Evolutionary conservation across 2,113 vertebrate genomes (phyloP).

Genomic region (Callipepla squamata): DNA sequence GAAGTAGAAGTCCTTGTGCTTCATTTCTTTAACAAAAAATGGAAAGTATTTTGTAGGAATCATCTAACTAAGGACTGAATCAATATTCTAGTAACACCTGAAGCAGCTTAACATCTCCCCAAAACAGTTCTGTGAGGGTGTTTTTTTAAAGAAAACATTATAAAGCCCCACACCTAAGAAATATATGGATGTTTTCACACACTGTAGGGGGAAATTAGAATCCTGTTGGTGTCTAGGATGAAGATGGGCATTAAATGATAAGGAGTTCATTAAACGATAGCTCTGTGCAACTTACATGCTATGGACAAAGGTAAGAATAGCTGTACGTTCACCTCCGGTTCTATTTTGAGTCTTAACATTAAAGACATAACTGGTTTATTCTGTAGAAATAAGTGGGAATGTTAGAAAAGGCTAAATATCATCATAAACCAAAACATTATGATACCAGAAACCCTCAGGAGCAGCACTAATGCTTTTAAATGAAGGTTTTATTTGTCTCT

Average conservation of each 20-base stretch:
- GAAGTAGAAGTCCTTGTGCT: background rate
- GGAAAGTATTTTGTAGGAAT: background rate
- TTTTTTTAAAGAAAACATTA: background rate
- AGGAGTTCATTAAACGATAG: background rate
- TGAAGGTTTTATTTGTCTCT: slow-evolving; percentile 83
- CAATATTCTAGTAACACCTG: background rate
- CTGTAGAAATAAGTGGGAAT: slow-evolving; percentile 75
- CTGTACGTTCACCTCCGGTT: background rate
- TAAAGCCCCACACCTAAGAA: background rate
- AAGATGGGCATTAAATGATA: background rate
- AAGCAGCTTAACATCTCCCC: background rate
- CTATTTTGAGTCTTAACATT: slow-evolving; percentile 58
- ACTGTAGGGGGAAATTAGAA: background rate
- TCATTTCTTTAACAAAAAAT: background rate
- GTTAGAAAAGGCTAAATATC: slow-evolving; percentile 76
- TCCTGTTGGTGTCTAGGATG: background rate
- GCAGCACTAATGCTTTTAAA: slow-evolving; percentile 82
- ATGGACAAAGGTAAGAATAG: background rate
- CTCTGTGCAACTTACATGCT: background rate
- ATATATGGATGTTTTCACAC: background rate
- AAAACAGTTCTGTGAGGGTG: background rate
- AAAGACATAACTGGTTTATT: slow-evolving; percentile 70
- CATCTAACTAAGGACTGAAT: background rate
- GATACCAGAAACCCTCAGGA: slow-evolving; percentile 80
- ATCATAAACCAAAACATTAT: slow-evolving; percentile 82